phyloP scores from a whole-genome alignment of 2,888 invertebrate species.

The Diploptera punctata region DNA sequence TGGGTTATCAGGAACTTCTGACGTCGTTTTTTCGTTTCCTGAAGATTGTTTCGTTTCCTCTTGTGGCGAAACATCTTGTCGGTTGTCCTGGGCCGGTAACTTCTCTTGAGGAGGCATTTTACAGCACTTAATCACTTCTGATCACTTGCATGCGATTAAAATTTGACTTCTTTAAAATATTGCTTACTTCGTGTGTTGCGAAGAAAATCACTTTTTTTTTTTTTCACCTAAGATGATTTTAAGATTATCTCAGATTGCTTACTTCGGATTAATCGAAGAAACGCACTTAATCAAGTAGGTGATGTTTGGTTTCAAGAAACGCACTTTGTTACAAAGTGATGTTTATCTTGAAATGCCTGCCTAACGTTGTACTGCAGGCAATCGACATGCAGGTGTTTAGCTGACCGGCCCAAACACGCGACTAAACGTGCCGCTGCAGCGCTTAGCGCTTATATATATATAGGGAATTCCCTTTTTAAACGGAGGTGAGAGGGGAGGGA shows the following conservation, averaged over 20 bases:
- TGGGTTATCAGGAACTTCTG: neutral
- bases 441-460: neutral
- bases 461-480: neutral
- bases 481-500: conserved; percentile 14
- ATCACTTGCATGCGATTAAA: neutral
- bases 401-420: neutral
- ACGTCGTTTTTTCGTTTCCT: neutral
- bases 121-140: neutral
- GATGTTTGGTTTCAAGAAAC: no score
- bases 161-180: neutral
- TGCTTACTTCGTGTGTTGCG: neutral
- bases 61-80: neutral
- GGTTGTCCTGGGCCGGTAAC: conserved; percentile 24
- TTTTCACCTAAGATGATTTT: no score
- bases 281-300: no score
- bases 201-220: neutral
- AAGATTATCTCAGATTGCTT: no score
- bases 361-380: conserved; percentile 24
- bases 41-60: neutral
- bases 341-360: no score
- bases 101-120: conserved; percentile 19
- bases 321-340: no score
- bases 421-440: neutral
- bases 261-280: neutral
- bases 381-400: neutral